Evolutionary conservation across 2,888 invertebrate genomes (phyloP), one percentile per base, ranked within the genome.

Genomic region (Hanleya hanleyi): DNA sequence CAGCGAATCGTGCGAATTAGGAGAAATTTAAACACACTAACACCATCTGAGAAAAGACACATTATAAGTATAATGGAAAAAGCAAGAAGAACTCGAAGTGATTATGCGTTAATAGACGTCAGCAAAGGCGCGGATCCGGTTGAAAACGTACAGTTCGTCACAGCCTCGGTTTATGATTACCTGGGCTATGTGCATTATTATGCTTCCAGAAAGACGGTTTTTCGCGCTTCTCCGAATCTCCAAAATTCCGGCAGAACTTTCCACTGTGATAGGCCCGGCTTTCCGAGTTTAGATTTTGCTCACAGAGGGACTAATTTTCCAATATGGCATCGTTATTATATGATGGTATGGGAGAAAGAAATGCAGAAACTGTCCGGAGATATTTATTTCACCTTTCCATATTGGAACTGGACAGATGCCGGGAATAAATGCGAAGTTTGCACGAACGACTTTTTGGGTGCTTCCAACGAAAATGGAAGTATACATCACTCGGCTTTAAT

Each of bases 341-440:
- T 64, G 64, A 37, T 64, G n/a, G n/a, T 64, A 26, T 64, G 64
- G 64, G 64, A 64, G 37, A 64, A 3, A 37, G 64, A 64, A 35
- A 64, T 64, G 64, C 64, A 64, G 36, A 64, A 36, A 37, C 22
- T 64, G 22, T 32, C 64, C 1, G 64, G 38, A 37, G 37, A 64
- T 26, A n/a, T 37, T n/a, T 35, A 64, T 35, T 64, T 64, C n/a
- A 64, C 64, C 37, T 64, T 64, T 37, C 64, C 64, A 3, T 64
- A 64, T 26, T 64, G 64, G 64, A 64, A 64, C 26, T 64, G 64
- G 64, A 64, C 38, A 12, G 64, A 64, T 37, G 37, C 35, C 9
- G 64, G 64, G 1, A 35, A 12, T 12, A n/a, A 15, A 12, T 64
- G 64, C 26, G 64, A 64, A 64, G 18, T 64, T n/a, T 64, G 64